Conservation (phyloP, 2,113 vertebrate genomes). For the Prolemur simus region DNA sequence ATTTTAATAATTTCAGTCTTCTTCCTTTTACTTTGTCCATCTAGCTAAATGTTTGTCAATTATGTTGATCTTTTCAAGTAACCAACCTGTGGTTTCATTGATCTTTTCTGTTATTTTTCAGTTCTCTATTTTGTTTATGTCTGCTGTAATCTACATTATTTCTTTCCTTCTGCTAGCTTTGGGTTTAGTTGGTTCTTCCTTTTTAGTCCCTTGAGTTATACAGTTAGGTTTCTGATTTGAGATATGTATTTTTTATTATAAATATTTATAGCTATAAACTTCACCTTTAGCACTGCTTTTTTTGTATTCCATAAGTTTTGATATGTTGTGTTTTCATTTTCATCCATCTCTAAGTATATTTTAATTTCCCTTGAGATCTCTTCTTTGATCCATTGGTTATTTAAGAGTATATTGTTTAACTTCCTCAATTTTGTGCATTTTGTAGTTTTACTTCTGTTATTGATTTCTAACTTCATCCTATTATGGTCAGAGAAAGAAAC, state of each 20-base stretch:
- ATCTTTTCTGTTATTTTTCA: not conserved
- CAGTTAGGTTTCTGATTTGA: not conserved
- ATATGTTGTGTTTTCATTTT: not conserved
- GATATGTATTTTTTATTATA: not conserved
- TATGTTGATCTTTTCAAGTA: not conserved
- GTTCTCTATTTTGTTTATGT: not conserved
- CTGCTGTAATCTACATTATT: not conserved
- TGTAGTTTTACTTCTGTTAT: not conserved
- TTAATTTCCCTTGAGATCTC: not conserved
- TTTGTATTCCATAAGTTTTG: not conserved
- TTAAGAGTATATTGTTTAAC: not conserved
- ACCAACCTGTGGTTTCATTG: not conserved
- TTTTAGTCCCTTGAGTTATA: not conserved
- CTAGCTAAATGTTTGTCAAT: not conserved
- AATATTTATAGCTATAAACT: not conserved
- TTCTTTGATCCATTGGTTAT: not conserved
- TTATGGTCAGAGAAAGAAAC: not conserved
- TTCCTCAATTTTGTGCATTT: not conserved
- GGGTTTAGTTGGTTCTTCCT: not conserved
- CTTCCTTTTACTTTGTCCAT: not conserved
- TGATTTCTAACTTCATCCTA: not conserved
- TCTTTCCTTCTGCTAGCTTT: not conserved
- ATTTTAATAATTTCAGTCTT: not conserved
- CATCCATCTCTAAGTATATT: not conserved
- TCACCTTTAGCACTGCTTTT: not conserved